phyloP scores from a whole-genome alignment of 2,113 vertebrate genomes.

The Neoarius graeffei region DNA sequence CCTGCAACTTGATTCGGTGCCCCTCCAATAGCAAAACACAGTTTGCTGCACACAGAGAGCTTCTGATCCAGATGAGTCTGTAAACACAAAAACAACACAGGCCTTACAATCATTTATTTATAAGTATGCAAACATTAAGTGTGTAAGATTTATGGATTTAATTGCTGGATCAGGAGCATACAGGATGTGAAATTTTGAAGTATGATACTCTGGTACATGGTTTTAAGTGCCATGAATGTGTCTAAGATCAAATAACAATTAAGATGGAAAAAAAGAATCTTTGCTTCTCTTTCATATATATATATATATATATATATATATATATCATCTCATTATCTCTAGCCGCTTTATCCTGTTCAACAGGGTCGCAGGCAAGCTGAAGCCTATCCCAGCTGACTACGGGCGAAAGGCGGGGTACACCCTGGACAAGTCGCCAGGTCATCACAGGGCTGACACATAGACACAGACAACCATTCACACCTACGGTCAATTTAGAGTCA shows the following conservation, averaged over 20 bases:
- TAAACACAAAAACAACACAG: conserved; percentile 26
- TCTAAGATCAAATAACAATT: not conserved
- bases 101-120: not conserved
- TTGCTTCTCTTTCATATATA: too few relatives aligned
- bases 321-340: too few relatives aligned
- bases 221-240: not conserved
- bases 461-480: too few relatives aligned
- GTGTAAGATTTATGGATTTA: not conserved
- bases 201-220: not conserved
- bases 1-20: conserved; percentile 89
- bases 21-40: conserved; percentile 95
- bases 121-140: not conserved
- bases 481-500: too few relatives aligned
- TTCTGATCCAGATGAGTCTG: conserved; percentile 70
- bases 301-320: too few relatives aligned
- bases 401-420: too few relatives aligned
- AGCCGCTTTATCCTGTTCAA: too few relatives aligned
- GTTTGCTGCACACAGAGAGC: conserved; percentile 81
- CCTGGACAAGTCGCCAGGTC: too few relatives aligned
- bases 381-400: too few relatives aligned
- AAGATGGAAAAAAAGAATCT: too few relatives aligned
- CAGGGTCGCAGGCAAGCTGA: too few relatives aligned
- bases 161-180: not conserved
- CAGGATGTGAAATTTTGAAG: not conserved
- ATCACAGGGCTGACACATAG: too few relatives aligned